phyloP scores from a whole-genome alignment of 2,113 vertebrate genomes.

The Mormyrus lacerda region DNA sequence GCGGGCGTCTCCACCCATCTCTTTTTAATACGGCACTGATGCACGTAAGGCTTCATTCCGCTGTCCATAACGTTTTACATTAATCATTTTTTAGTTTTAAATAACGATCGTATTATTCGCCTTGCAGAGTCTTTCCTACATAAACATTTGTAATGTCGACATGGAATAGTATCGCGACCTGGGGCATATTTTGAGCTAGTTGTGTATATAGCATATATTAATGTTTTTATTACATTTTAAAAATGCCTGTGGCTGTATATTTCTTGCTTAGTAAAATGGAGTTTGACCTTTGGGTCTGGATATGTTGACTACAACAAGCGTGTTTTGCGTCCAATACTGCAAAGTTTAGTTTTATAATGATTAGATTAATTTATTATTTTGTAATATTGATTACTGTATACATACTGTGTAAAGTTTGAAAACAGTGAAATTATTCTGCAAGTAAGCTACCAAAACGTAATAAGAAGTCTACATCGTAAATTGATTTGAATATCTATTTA shows the following conservation, averaged over 20 bases:
- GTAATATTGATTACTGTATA: conserved; percentile 81
- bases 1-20: conserved; percentile 13
- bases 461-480: not conserved
- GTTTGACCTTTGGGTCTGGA: conserved; percentile 74
- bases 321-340: conserved; percentile 86
- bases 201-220: not conserved
- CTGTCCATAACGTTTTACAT: not conserved
- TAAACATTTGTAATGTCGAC: conserved; percentile 42
- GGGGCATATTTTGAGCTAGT: conserved; percentile 15
- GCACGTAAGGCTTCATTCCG: conserved; percentile 36
- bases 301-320: conserved; percentile 73
- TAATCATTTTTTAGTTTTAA: conserved; percentile 50
- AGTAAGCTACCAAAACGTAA: conserved; percentile 54
- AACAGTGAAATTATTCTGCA: conserved; percentile 94
- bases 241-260: conserved; percentile 74
- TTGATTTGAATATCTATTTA: not conserved
- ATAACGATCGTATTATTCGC: conserved; percentile 20
- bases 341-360: conserved; percentile 97
- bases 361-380: conserved; percentile 96
- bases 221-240: conserved; percentile 20
- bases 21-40: conserved; percentile 52
- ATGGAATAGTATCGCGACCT: conserved; percentile 51
- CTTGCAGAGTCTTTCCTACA: not conserved
- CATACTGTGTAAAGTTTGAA: conserved; percentile 86
- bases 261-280: conserved; percentile 82